phyloP scores from a whole-genome alignment of 2,797 vertebrate species.

The Mormyrops boulengeri region DNA sequence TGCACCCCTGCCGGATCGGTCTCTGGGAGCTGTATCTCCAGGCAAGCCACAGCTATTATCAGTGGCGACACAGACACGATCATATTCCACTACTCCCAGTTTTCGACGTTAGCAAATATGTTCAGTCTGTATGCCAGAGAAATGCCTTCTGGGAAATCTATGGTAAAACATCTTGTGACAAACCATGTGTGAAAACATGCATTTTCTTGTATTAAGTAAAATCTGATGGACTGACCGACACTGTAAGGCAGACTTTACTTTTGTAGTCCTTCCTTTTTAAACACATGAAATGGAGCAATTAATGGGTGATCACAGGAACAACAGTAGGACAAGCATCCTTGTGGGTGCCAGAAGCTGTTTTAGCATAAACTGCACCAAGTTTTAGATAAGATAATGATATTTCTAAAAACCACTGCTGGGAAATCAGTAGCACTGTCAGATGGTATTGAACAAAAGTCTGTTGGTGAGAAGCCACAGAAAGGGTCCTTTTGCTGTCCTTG shows the following conservation, averaged over 20 bases:
- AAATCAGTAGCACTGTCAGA: background rate
- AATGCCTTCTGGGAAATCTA: background rate
- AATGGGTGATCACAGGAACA: background rate
- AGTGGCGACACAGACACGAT: background rate
- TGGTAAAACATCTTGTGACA: background rate
- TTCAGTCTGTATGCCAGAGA: background rate
- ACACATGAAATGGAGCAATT: background rate
- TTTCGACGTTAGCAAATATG: background rate
- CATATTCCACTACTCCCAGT: background rate
- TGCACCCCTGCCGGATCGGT: background rate
- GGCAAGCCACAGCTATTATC: background rate
- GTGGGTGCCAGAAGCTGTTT: background rate
- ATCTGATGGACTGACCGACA: conserved; percentile 6
- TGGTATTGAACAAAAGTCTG: background rate
- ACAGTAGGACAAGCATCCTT: background rate
- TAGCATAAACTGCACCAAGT: background rate
- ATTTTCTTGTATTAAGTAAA: background rate
- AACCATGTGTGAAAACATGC: background rate
- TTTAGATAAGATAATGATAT: background rate
- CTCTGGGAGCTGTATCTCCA: background rate
- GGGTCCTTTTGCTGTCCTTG: background rate
- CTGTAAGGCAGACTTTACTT: background rate
- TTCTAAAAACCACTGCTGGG: background rate
- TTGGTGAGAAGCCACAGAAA: background rate
- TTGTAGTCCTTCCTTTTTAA: background rate